Evolutionary conservation across 2,888 invertebrate genomes (phyloP).

Genomic region (Philereme vetulata): DNA sequence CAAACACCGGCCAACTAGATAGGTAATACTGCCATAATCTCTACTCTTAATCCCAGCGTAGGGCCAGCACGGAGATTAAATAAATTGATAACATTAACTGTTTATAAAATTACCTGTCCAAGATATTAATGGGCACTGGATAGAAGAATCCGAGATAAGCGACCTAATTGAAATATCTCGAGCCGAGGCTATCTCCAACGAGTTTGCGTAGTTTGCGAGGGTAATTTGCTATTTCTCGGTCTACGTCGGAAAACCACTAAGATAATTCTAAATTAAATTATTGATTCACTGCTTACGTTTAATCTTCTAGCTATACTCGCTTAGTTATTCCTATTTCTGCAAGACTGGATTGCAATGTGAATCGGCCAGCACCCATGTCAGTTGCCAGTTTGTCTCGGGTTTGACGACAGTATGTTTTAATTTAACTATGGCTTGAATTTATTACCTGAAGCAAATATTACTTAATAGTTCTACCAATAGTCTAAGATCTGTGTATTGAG

Average conservation of each 20-base stretch:
- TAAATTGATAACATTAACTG: slow-evolving; percentile 37
- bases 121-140: slow-evolving; percentile 35
- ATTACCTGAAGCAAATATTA: too few species aligned
- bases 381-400: too few species aligned
- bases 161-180: slow-evolving; percentile 37
- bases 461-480: too few species aligned
- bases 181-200: slow-evolving; percentile 23
- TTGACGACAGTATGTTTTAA: too few species aligned
- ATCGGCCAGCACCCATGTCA: too few species aligned
- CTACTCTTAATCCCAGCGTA: slow-evolving; percentile 3
- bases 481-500: too few species aligned
- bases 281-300: slow-evolving; percentile 7
- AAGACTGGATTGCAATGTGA: slow-evolving; percentile 3
- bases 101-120: slow-evolving; percentile 39
- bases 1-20: not conserved
- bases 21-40: not conserved
- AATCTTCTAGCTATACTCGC: not conserved
- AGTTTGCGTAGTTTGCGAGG: slow-evolving; percentile 23
- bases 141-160: slow-evolving; percentile 26
- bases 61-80: slow-evolving; percentile 26
- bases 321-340: too few species aligned
- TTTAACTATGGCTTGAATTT: too few species aligned
- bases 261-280: slow-evolving; percentile 18
- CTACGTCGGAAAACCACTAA: slow-evolving; percentile 5
- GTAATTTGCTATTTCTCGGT: slow-evolving; percentile 18